Evolutionary conservation across 2,797 vertebrate species (phyloP).

Genomic region (Acrossocheilus wenchowensis): DNA sequence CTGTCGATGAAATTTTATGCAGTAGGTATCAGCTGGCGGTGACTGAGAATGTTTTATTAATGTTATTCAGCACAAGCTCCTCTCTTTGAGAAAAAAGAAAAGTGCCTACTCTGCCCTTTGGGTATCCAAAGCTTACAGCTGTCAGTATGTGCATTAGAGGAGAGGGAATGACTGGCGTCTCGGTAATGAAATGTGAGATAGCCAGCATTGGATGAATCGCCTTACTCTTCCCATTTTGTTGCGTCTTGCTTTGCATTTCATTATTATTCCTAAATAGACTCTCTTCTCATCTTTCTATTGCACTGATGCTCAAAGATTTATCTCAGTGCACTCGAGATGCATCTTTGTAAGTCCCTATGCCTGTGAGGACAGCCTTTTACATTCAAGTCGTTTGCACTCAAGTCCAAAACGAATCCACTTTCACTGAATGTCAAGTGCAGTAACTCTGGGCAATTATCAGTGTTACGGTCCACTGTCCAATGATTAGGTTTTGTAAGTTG

Average conservation of each 20-base stretch:
- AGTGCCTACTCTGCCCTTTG: slow-evolving; percentile 22
- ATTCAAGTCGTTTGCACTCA: slow-evolving; percentile 5
- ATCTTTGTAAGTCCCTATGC: background rate
- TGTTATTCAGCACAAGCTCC: slow-evolving; percentile 21
- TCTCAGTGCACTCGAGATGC: background rate
- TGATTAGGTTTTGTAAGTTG: background rate
- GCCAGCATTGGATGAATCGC: slow-evolving; percentile 39
- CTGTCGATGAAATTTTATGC: background rate
- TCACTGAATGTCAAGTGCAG: slow-evolving; percentile 23
- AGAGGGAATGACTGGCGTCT: slow-evolving; percentile 36
- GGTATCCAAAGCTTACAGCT: slow-evolving; percentile 41
- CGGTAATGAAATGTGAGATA: slow-evolving; percentile 38
- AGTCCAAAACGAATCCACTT: slow-evolving; percentile 14
- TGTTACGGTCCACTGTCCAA: background rate
- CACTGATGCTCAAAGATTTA: slow-evolving; percentile 21
- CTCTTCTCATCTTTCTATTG: slow-evolving; percentile 15
- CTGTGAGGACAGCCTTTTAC: background rate
- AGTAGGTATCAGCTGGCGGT: slow-evolving; percentile 9
- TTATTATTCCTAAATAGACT: slow-evolving; percentile 38
- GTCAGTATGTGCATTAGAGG: slow-evolving; percentile 25
- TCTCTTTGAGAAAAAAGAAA: slow-evolving; percentile 27
- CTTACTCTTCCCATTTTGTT: slow-evolving; percentile 23
- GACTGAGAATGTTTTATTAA: slow-evolving; percentile 31
- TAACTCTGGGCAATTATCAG: slow-evolving; percentile 16
- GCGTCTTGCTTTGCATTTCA: slow-evolving; percentile 32